Evolutionary conservation across 2,888 invertebrate species (phyloP).

Genomic region (Amphimallon solstitiale): DNA sequence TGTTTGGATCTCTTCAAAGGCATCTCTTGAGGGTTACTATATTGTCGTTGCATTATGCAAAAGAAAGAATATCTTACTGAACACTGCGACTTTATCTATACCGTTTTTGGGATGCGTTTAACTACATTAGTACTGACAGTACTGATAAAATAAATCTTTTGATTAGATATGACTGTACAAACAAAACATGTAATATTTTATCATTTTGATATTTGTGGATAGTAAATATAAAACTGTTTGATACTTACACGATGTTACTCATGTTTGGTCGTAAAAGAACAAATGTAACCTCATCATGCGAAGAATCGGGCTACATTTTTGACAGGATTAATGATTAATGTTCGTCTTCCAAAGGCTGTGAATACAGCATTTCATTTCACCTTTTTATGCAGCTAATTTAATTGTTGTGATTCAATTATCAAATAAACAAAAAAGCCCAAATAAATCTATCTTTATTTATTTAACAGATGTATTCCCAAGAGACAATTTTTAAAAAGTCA

Average conservation of each 20-base stretch:
- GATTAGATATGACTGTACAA: background rate
- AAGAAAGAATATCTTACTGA: background rate
- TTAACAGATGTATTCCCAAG: background rate
- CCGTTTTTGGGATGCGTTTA: background rate
- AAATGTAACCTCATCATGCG: conserved; percentile 25
- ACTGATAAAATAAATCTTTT: no score
- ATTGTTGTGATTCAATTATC: conserved; percentile 41
- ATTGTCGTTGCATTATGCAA: conserved; percentile 3
- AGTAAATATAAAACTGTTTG: background rate
- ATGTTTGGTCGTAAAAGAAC: background rate
- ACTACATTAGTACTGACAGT: no score
- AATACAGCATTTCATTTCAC: background rate
- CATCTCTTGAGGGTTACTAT: conserved; percentile 10
- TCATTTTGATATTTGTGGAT: background rate
- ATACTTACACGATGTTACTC: conserved; percentile 24
- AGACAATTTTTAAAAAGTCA: conserved; percentile 49
- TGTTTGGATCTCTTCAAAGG: conserved; percentile 12
- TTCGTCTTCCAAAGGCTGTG: background rate
- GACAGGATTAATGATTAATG: background rate
- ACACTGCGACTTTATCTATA: background rate
- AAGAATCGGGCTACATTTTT: background rate
- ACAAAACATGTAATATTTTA: background rate
- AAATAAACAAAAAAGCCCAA: background rate
- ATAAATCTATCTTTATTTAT: background rate
- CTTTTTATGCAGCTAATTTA: conserved; percentile 33